Evolutionary conservation across 2,797 vertebrate genomes (phyloP), one percentile per base, ranked within the genome.

Genomic region (Etheostoma nigrum): DNA sequence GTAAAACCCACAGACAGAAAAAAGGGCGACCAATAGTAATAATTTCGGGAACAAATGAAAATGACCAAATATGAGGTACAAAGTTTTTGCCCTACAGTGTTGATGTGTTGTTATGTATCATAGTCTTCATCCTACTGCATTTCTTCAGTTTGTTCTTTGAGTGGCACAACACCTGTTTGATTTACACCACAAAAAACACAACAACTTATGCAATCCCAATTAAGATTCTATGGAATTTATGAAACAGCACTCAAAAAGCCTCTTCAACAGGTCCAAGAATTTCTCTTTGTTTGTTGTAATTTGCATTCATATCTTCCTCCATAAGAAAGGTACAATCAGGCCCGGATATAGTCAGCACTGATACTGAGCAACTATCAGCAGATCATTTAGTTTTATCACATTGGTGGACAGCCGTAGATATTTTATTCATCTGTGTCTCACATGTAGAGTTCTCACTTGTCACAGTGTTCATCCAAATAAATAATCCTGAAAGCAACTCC

Each of bases 321-420:
- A 23, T 57, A 27, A 51, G 36, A 16, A 45, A 59, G 33, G 12
- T 33, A 30, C 30, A 68, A 53, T 57, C 25, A 64, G 19, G n/a
- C 25, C 23, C 21, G 36, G 7, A 49, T 67, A 72, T 69, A 73
- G 30, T 52, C 60, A 68, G n/a, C 64, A n/a, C n/a, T 61, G 42
- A 62, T 65, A 70, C 7, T 6, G 21, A 69, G 54, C 42, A 54
- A 48, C 67, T 45, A 40, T 61, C 55, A 66, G 23, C 4, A 6
- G 15, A 64, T 65, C 40, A 57, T 68, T 75, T 76, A 68, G 76
- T 84, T 58, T 66, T n/a, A 86, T 86, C 66, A 64, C 57, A 55
- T 61, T 61, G 64, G 65, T 72, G 80, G 53, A 84, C 52, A 57
- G 25, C n/a, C 60, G 63, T 84, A 68, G 70, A 82, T 86, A 61